Conservation (phyloP, 2,113 vertebrate genomes). For the Sinocyclocheilus anophthalmus region DNA sequence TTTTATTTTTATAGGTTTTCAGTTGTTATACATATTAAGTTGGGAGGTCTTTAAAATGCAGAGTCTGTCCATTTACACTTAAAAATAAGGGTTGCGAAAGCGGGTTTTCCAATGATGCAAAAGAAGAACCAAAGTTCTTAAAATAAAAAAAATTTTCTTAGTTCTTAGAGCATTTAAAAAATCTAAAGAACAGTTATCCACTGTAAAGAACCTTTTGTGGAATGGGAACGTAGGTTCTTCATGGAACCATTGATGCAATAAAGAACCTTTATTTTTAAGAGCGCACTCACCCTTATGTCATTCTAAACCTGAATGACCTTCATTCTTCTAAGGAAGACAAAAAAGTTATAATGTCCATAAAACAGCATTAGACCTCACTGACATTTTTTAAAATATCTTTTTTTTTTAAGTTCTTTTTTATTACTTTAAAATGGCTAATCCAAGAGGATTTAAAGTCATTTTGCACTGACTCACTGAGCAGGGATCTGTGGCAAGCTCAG, state of each 20-base stretch:
- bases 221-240: not conserved
- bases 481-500: constrained; percentile 1
- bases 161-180: not conserved
- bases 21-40: not conserved
- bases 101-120: not conserved
- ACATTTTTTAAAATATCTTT: too few relatives aligned
- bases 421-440: not conserved
- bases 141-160: too few relatives aligned
- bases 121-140: not conserved
- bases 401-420: not conserved
- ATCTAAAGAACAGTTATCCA: not conserved
- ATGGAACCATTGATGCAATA: not conserved
- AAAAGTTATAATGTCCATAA: not conserved
- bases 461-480: constrained; percentile 15
- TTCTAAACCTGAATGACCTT: not conserved
- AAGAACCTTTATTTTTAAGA: not conserved
- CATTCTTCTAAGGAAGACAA: not conserved
- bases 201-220: not conserved
- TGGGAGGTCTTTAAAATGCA: not conserved
- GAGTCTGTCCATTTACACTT: not conserved
- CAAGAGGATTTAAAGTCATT: not conserved
- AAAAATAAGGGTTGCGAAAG: not conserved
- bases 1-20: not conserved
- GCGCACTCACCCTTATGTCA: not conserved
- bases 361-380: not conserved